Evolutionary conservation across 2,797 vertebrate genomes (phyloP).

Genomic region (Brachyrhaphis roseni): DNA sequence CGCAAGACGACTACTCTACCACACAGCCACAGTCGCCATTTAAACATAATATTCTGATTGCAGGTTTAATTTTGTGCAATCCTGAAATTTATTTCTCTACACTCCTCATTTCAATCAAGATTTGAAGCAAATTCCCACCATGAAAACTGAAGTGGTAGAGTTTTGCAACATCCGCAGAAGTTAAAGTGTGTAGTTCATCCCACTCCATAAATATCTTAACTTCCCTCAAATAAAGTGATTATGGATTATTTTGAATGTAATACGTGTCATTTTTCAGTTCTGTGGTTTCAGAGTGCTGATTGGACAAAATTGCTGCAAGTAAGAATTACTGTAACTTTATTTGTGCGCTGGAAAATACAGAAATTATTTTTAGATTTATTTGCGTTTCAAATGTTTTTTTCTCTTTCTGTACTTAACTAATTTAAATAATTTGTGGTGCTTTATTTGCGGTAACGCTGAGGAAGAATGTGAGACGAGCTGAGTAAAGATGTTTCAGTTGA

Average conservation of each 20-base stretch:
- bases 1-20: too few species aligned
- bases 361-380: background rate
- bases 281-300: background rate
- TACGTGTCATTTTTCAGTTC: background rate
- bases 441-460: background rate
- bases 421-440: background rate
- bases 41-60: background rate
- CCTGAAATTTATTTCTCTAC: background rate
- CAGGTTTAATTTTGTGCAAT: background rate
- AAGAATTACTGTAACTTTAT: background rate
- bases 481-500: background rate
- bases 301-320: background rate
- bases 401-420: background rate
- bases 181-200: background rate
- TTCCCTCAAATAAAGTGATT: background rate
- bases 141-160: background rate
- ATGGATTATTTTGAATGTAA: background rate
- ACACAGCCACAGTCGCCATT: too few species aligned
- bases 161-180: background rate
- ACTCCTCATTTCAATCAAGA: background rate
- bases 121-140: background rate
- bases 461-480: background rate
- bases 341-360: background rate
- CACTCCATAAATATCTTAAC: background rate
- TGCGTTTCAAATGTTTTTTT: background rate